A percentile compares a stretch with the other conserved stretches of the same genome.
Evolutionary conservation across 2,888 invertebrate species (phyloP).

Genomic region (Dusona sp.): DNA sequence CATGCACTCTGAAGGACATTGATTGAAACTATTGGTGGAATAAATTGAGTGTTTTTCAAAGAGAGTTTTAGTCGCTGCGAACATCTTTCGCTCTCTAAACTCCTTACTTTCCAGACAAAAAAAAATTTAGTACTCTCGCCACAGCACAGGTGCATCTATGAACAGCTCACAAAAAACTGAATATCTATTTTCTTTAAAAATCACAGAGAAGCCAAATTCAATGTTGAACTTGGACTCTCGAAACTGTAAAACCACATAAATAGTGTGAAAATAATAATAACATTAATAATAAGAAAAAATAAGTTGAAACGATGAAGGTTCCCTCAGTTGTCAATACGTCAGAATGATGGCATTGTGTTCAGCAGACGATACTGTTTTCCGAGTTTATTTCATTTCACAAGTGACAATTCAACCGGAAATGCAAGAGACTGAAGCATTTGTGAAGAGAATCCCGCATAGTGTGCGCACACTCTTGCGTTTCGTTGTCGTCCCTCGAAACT

Average conservation of each 20-base stretch:
- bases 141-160: background rate
- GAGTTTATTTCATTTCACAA: slow-evolving; percentile 58
- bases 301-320: slow-evolving; percentile 65
- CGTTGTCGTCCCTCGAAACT: slow-evolving; percentile 2
- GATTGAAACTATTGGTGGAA: slow-evolving; percentile 44
- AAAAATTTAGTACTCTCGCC: background rate
- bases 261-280: background rate
- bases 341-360: slow-evolving; percentile 69
- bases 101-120: background rate
- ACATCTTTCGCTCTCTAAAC: background rate
- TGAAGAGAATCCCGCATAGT: background rate
- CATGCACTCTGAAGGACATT: slow-evolving; percentile 16
- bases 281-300: slow-evolving; percentile 11
- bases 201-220: background rate
- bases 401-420: slow-evolving; percentile 33
- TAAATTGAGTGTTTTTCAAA: slow-evolving; percentile 1
- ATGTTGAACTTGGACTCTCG: background rate
- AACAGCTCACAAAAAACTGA: background rate
- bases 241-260: background rate
- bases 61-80: background rate
- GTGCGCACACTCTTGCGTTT: background rate
- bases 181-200: background rate
- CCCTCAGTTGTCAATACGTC: slow-evolving; percentile 71
- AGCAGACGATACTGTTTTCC: slow-evolving; percentile 72
- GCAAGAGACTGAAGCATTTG: background rate